These are phyloP conservation scores for Crocuta crocuta DNA, from an alignment of 2,113 vertebrate genomes.

Conservation along the genomic window DNA sequence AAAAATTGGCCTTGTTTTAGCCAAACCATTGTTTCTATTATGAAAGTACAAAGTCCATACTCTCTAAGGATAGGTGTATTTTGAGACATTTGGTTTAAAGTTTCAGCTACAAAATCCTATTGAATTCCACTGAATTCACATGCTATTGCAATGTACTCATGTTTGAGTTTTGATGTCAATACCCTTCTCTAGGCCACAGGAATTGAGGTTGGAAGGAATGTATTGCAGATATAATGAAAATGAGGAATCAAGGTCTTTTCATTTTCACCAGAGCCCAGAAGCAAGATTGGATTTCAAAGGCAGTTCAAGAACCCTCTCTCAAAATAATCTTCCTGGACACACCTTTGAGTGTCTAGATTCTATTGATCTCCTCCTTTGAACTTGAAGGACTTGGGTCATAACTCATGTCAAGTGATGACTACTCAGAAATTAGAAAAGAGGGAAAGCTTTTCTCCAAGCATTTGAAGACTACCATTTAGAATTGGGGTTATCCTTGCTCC, in stretches of 20 bases:
- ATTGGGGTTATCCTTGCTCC: background rate
- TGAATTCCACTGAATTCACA: background rate
- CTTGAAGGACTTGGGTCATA: background rate
- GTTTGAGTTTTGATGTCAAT: background rate
- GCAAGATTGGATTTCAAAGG: background rate
- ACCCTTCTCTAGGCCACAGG: background rate
- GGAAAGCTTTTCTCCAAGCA: background rate
- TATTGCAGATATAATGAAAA: background rate
- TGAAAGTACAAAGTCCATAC: background rate
- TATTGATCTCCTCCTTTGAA: background rate
- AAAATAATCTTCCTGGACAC: background rate
- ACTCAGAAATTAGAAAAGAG: background rate
- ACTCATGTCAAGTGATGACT: background rate
- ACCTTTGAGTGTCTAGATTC: background rate
- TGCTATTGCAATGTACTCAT: background rate
- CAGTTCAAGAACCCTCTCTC: background rate
- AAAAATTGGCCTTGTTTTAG: slow-evolving; percentile 46
- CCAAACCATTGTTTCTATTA: background rate
- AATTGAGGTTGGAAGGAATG: background rate
- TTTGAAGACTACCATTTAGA: background rate
- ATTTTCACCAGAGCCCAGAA: background rate
- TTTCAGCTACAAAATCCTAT: slow-evolving; percentile 15
- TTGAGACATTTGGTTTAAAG: slow-evolving; percentile 50
- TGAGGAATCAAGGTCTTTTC: background rate
- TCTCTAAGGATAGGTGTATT: background rate